Evolutionary conservation across 2,888 invertebrate genomes (phyloP), one percentile per base, ranked within the genome.

Genomic region (Drosophila subsilvestris): DNA sequence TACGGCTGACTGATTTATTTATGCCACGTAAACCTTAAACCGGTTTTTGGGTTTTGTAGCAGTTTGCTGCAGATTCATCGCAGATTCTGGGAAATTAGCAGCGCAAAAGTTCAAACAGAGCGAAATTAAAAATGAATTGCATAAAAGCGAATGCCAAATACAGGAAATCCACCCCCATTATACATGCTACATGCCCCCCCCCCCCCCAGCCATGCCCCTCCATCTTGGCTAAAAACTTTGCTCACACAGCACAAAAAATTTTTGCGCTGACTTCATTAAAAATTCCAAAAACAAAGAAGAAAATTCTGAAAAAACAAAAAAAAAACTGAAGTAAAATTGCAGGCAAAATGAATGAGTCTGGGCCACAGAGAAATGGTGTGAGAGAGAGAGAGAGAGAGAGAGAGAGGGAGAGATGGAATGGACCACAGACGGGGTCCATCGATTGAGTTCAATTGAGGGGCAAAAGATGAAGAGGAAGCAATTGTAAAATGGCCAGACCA

Each of bases 251-350:
- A 56, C 59, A 80, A 65, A 75, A 80, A 74, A 67, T 80, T 85
- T 85, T 86, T 68, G 29, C 81, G 87, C 83, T 86, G 83, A 83
- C 83, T 84, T 72, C 79, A 86, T 86, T 81, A 84, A 80, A 83
- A 81, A 62, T 66, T 77, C 51, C 47, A 54, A 53, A 57, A 54
- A 49, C 62, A 51, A 29, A 54, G 43, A 51, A 50, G 43, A 57
- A 56, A 54, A 25, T 3, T 17, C n/a, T 12, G 32, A 44, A 58
- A 42, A 37, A 12, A 54, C 57, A 68, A 70, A 63, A 37, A 12
- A 54, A 63, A 68, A 70, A 63, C 7, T 29, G 71, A 80, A 53
- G 55, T 44, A 49, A 82, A 82, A 86, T 48, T 84, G 74, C 78
- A 73, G 59, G 82, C 75, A 74, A 80, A 86, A 87, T 82, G 76